Base-by-base conservation (phyloP, 2,888 invertebrate genomes). In the Apomyelois bistriatella region DNA sequence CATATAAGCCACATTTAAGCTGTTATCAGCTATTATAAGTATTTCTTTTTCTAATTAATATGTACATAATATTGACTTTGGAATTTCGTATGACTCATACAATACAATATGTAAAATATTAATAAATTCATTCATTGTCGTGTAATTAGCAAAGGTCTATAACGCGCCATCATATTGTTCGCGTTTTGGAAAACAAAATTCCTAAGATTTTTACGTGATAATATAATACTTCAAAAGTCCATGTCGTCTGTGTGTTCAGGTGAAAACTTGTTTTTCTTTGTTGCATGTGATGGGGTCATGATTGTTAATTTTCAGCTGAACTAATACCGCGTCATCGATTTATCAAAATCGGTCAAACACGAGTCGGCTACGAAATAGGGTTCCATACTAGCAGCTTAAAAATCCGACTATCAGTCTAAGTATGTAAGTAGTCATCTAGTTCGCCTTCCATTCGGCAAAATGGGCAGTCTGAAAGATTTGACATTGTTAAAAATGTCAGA, bases 211-310 rank as follows among this genome's bases (percentile, higher is more conserved):
- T 32, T 30, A 6, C 12, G 2, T 28, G 9, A 28, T 43, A 13
- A 1, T 9, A 40, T 40, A 40, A 38, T 15, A 37, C n/a, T 46
- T 46, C 15, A 32, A 13, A 13, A 28, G 43, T 7, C 43, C 16
- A 28, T 42, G 6, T 13, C 1, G n/a, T 46, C n/a, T 46, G 46
- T 46, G 5, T 46, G 46, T 13, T 9, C 46, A 46, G 46, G 30
- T 46, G 32, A 32, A 15, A 30, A 15, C 46, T 3, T 46, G 46
- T 46, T 46, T 46, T 46, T 30, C 43, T 32, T 30, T 46, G 6
- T 5, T 13, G 32, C 10, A 7, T 28, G 30, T 30, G 46, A 30
- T 13, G 13, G 3, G 30, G 30, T 5, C 9, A 15, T 15, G 30
- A 13, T 15, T 13, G 22, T 9, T 28, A n/a, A 28, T 12, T n/a